Evolutionary conservation across 2,888 invertebrate species (phyloP), one percentile per base, ranked within the genome.

Genomic region (Isotomurus palustris): DNA sequence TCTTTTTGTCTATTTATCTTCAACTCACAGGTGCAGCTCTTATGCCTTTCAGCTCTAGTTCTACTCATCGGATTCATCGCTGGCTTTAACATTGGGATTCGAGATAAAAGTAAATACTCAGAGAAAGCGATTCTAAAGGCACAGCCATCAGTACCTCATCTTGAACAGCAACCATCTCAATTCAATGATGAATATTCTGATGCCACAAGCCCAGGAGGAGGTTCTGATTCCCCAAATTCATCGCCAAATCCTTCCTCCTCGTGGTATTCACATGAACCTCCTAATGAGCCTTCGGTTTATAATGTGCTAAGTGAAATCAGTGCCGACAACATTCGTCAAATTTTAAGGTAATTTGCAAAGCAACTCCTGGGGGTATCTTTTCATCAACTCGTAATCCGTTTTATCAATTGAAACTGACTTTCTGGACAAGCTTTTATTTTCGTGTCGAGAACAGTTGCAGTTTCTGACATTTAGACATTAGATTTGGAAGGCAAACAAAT

Each of bases 261-360:
- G 29, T 32, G 8, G 49, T 56, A 32, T 44, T 32, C 60, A 17
- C 67, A 66, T 52, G 69, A 69, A 52, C 48, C 60, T 54, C 48
- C 60, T 54, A 64, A 55, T 53, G 69, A 69, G 57, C 62, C 66
- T 53, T 58, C 66, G 51, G 62, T 66, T 54, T 60, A 62, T 50
- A 64, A 64, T 58, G 61, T 69, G 59, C 58, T 66, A 40, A 60
- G 62, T 58, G 65, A 68, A 66, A 62, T 68, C 50, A 66, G 64
- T 58, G 65, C 64, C 45, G 66, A 66, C 51, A 68, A 62, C 48
- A 69, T 69, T 58, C 66, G 66, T 50, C 60, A 60, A 36, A 69
- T 65, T 64, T 65, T 69, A 54, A 69, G 65, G 69, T 69, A 59
- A 53, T 65, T 54, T 22, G 19, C 3, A 21, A 12, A 24, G 21